phyloP scores from a whole-genome alignment of 1,140 invertebrate genomes.

The Ganaspis sp. region DNA sequence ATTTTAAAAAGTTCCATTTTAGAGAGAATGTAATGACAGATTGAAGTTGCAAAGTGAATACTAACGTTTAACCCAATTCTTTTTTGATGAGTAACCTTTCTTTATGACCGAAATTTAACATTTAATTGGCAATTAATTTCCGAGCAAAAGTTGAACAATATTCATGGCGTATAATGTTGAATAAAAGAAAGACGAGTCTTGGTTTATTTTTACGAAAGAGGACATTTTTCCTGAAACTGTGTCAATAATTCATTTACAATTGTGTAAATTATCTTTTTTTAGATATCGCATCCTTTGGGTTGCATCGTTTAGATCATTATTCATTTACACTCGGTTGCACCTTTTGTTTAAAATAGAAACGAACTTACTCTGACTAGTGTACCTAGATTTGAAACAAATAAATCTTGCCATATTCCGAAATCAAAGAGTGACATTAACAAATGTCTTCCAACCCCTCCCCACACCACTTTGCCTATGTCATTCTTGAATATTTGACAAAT shows the following conservation, averaged over 20 bases:
- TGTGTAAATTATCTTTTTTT: conserved; percentile 20
- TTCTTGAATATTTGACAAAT: not conserved
- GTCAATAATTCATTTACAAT: conserved; percentile 13
- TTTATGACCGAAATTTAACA: not conserved
- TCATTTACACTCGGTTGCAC: conserved; percentile 24
- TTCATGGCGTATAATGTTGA: not conserved
- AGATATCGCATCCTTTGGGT: not conserved
- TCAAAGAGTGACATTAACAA: conserved; percentile 10
- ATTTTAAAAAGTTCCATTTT: no score
- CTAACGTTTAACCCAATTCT: not conserved
- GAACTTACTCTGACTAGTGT: not conserved
- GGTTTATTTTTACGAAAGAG: not conserved
- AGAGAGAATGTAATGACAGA: no score
- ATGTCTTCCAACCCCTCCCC: not conserved
- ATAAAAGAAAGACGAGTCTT: not conserved
- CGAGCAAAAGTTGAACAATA: not conserved
- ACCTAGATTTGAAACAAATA: conserved; percentile 18
- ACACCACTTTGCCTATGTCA: not conserved
- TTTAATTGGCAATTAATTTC: conserved; percentile 3
- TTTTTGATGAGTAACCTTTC: not conserved
- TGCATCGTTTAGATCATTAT: conserved; percentile 16
- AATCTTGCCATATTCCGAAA: not conserved
- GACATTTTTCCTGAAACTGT: not conserved
- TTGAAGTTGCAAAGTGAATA: no score
- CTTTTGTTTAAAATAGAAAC: conserved; percentile 20